Percentiles rank a stretch among this genome's conserved stretches.
phyloP scores from a whole-genome alignment of 2,797 vertebrate genomes.

The Neomorphus geoffroyi region DNA sequence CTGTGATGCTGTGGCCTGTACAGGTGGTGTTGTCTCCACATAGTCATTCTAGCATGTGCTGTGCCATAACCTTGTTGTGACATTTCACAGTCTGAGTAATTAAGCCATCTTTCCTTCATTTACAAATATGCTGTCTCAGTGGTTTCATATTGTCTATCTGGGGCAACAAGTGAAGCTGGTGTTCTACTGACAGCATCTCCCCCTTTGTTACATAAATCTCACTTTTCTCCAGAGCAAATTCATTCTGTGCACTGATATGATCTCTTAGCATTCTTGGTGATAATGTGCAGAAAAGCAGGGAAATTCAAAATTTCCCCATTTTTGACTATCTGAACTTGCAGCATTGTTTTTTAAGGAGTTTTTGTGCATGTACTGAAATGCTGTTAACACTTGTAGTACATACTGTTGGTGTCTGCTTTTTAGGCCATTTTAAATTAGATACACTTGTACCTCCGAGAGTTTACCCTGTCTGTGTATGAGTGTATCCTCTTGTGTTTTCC shows the following conservation, averaged over 20 bases:
- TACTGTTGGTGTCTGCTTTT: neutral
- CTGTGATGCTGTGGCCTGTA: neutral
- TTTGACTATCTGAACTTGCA: neutral
- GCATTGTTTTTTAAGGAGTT: neutral
- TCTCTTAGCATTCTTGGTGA: neutral
- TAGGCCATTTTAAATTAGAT: neutral
- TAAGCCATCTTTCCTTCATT: neutral
- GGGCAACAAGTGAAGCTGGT: no score
- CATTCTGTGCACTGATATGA: fast-evolving
- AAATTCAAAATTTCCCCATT: neutral
- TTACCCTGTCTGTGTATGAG: neutral
- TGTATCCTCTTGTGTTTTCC: neutral
- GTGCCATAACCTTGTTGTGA: neutral
- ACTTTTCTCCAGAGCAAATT: neutral
- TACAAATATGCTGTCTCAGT: neutral
- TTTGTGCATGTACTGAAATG: neutral
- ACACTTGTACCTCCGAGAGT: neutral
- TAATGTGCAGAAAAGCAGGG: neutral
- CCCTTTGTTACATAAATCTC: neutral
- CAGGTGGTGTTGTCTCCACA: neutral
- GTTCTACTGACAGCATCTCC: neutral
- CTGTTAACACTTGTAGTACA: neutral
- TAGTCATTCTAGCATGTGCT: neutral
- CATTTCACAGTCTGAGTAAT: neutral
- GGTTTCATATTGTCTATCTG: neutral